phyloP scores from a whole-genome alignment of 2,888 invertebrate species.

The Tinea pellionella region DNA sequence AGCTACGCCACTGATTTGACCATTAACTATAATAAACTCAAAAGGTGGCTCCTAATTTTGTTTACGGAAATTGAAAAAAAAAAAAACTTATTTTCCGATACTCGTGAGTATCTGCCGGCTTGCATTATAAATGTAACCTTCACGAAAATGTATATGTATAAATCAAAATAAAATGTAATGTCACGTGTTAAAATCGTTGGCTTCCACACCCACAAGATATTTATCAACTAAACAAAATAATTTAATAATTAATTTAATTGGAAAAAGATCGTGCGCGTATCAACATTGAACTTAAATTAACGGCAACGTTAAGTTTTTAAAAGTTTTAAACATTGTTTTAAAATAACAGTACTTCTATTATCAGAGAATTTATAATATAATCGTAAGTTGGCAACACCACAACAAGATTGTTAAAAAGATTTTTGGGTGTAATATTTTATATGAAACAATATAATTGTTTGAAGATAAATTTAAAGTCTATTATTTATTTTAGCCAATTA shows the following conservation, averaged over 20 bases:
- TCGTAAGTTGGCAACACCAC: background rate
- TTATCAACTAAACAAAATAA: conserved; percentile 6
- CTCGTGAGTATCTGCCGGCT: background rate
- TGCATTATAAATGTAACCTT: background rate
- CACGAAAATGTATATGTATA: background rate
- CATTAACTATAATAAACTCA: background rate
- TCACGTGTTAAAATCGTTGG: conserved; percentile 12
- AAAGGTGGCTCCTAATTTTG: background rate
- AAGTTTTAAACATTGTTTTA: background rate
- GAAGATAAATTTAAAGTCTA: too few species aligned
- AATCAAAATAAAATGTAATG: conserved; percentile 9
- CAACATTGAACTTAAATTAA: conserved; percentile 11
- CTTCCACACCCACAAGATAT: conserved; percentile 1
- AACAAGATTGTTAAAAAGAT: background rate
- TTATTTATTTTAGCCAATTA: too few species aligned
- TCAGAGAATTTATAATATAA: background rate
- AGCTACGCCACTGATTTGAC: too few species aligned
- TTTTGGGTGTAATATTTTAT: background rate
- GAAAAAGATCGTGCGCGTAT: conserved; percentile 4
- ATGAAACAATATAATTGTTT: background rate
- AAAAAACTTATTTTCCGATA: background rate
- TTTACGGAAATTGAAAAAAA: background rate
- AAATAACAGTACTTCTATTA: too few species aligned
- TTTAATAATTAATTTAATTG: conserved; percentile 14
- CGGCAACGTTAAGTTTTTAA: background rate